Percentiles rank a stretch among this genome's conserved stretches.
Conservation (phyloP, 2,113 vertebrate species). For the Cheirogaleus medius region DNA sequence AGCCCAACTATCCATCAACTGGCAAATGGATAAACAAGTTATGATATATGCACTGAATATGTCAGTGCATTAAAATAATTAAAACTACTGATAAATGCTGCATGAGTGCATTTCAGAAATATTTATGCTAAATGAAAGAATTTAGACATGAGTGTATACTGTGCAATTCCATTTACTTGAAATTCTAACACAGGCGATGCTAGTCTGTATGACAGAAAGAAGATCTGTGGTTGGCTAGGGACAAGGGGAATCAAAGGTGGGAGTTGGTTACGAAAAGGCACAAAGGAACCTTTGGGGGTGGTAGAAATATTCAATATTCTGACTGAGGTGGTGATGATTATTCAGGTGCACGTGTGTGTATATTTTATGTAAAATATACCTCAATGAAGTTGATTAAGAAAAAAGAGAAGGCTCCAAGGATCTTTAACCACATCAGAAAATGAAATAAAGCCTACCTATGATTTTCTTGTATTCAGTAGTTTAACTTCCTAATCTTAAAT, state of each 20-base stretch:
- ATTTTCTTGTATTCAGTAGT: neutral
- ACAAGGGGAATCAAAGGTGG: neutral
- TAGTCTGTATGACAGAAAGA: neutral
- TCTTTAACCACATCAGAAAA: neutral
- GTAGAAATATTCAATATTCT: neutral
- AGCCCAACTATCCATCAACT: neutral
- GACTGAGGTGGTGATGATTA: neutral
- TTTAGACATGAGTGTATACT: neutral
- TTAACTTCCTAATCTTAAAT: neutral
- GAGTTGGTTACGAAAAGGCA: neutral
- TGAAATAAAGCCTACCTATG: neutral
- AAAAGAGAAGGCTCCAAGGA: neutral
- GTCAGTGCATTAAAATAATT: neutral
- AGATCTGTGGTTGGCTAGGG: neutral
- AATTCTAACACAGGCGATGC: neutral
- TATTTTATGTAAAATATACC: neutral
- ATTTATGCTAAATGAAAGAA: neutral
- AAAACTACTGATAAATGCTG: neutral
- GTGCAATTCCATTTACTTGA: neutral
- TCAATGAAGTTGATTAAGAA: neutral
- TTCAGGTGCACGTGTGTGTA: neutral
- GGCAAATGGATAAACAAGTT: neutral
- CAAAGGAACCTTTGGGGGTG: neutral
- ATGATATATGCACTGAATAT: neutral
- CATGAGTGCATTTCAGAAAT: neutral